Conservation (phyloP, 2,113 vertebrate genomes). For the Buteo buteo region DNA sequence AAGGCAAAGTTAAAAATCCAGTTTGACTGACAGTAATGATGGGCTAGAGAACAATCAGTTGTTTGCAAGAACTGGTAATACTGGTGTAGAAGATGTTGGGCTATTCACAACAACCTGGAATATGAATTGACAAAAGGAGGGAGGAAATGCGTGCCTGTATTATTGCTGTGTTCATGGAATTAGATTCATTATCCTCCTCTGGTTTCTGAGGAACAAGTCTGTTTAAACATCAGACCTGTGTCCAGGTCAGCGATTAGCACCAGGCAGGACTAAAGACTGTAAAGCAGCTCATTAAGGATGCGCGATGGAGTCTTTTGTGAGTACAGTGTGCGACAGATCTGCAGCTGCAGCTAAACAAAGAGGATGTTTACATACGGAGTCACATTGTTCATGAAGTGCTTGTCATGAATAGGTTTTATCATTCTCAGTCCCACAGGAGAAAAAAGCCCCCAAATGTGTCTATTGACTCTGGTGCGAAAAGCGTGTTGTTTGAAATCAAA, state of each 20-base stretch:
- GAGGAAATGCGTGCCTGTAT: not conserved
- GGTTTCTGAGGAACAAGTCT: not conserved
- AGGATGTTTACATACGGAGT: not conserved
- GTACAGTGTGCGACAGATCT: not conserved
- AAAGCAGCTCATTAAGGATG: not conserved
- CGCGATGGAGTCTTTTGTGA: not conserved
- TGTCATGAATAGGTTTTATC: not conserved
- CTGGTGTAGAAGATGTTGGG: not conserved
- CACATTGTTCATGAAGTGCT: not conserved
- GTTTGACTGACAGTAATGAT: not conserved
- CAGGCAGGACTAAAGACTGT: not conserved
- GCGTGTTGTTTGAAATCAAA: not conserved
- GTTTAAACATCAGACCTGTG: not conserved
- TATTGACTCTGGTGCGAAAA: not conserved
- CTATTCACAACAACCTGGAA: not conserved
- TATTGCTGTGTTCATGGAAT: not conserved
- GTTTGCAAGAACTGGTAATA: not conserved
- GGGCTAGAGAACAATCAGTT: not conserved
- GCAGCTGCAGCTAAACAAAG: slow-evolving; percentile 5
- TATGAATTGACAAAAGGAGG: not conserved
- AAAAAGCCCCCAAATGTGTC: not conserved
- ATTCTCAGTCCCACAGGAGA: not conserved
- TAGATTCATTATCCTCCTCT: not conserved
- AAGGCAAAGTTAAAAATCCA: not conserved
- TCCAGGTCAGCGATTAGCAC: not conserved